Evolutionary conservation across 2,888 invertebrate genomes (phyloP).

Genomic region (Arge pagana): DNA sequence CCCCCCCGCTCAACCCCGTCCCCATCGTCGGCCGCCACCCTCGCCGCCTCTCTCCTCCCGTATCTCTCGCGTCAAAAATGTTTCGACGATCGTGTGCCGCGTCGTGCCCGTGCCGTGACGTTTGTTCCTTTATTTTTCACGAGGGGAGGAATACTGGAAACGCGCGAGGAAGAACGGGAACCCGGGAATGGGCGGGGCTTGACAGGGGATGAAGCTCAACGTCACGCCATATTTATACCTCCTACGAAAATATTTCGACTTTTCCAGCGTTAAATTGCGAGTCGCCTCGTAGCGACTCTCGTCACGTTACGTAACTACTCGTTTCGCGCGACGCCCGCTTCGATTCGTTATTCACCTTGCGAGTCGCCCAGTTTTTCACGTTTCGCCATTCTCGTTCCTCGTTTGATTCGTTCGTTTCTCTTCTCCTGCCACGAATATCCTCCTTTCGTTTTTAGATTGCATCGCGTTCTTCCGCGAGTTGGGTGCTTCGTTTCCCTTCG

Average conservation of each 20-base stretch:
- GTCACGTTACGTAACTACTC: not conserved
- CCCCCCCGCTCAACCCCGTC: conserved; percentile 32
- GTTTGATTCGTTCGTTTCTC: too few species aligned
- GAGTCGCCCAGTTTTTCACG: too few species aligned
- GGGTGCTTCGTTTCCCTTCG: too few species aligned
- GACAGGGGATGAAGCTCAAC: conserved; percentile 51
- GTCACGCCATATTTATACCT: conserved; percentile 54
- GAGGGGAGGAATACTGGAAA: conserved; percentile 42
- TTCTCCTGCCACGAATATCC: too few species aligned
- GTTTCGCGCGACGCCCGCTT: too few species aligned
- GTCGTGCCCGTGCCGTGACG: conserved; percentile 50
- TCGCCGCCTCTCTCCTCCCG: conserved; percentile 17
- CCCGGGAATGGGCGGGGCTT: conserved; percentile 46
- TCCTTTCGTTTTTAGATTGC: too few species aligned
- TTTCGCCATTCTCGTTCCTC: too few species aligned
- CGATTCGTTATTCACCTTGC: too few species aligned
- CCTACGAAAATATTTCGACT: conserved; percentile 18
- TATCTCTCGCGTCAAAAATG: conserved; percentile 47
- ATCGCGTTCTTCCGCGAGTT: too few species aligned
- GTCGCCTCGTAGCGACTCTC: not conserved
- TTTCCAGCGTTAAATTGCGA: not conserved
- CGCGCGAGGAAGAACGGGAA: conserved; percentile 19
- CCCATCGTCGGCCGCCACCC: conserved; percentile 26
- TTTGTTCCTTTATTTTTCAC: conserved; percentile 53
- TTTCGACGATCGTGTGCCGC: conserved; percentile 52